Evolutionary conservation across 2,888 invertebrate species (phyloP).

Genomic region (Dendrolimus houi): DNA sequence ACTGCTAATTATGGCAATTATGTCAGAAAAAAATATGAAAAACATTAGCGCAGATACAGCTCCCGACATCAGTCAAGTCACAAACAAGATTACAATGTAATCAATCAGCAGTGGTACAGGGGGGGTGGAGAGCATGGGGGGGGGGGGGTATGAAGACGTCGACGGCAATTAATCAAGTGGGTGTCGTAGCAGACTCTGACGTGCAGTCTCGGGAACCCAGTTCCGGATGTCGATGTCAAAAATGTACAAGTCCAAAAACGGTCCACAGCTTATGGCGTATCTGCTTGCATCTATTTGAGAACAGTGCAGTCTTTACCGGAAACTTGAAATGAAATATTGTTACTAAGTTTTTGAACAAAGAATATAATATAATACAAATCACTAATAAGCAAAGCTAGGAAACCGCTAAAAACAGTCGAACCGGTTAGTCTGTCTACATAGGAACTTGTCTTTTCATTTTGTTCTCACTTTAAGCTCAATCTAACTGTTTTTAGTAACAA

Average conservation of each 20-base stretch:
- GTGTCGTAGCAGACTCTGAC: conserved; percentile 34
- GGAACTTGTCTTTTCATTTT: too few species aligned
- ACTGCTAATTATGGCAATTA: conserved; percentile 28
- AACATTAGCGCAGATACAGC: conserved; percentile 40
- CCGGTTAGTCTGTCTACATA: too few species aligned
- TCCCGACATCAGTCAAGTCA: conserved; percentile 60
- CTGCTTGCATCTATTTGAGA: conserved; percentile 14
- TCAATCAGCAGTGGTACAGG: conserved; percentile 45
- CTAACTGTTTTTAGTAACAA: too few species aligned
- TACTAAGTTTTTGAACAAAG: too few species aligned
- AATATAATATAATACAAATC: too few species aligned
- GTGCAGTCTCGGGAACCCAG: conserved; percentile 22
- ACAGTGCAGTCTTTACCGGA: not conserved
- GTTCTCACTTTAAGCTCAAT: too few species aligned
- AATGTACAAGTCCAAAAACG: conserved; percentile 23
- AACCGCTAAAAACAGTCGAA: too few species aligned
- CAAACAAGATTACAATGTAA: conserved; percentile 70
- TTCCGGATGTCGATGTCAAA: conserved; percentile 20
- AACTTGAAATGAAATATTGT: not conserved
- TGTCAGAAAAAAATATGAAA: conserved; percentile 33
- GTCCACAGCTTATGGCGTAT: conserved; percentile 15
- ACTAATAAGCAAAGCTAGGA: too few species aligned
- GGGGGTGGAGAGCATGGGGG: too few species aligned
- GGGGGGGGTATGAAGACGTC: conserved; percentile 23
- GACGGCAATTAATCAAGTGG: conserved; percentile 60